Evolutionary conservation across 2,888 invertebrate species (phyloP), one percentile per base, ranked within the genome.

Genomic region (Chelonus formosanus): DNA sequence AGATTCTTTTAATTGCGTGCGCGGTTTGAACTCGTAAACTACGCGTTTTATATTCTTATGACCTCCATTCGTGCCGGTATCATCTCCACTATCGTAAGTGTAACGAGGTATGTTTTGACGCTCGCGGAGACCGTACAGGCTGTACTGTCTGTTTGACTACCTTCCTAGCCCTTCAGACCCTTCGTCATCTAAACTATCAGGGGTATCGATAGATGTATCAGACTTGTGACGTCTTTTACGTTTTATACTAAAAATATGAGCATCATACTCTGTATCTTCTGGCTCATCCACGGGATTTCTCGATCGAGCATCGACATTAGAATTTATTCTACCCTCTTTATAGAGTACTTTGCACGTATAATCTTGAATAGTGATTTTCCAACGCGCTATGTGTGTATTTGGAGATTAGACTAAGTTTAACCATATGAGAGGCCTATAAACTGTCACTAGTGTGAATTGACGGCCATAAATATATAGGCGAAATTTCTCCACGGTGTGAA

Each of bases 331-430:
- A 6, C 80, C 78, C 3, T 73, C 70, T 66, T 78, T 77, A 44
- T 80, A 80, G 4, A 69, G n/a, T 0, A 81, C 76, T 63, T 77
- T 71, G 50, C 76, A 79, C 8, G 75, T 70, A 60, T 75, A 79
- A 60, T 79, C 78, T 63, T 72, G 72, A 2, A 80, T 57, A 64
- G 70, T 65, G 3, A 80, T 56, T 4, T 74, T 50, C 79, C 78
- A 81, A 31, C 75, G 55, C 3, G 73, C 65, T 52, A 79, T 45
- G 44, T 74, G 67, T 3, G 75, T 75, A 4, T 71, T 70, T 1
- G 78, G 76, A 57, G 79, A 77, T 63, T 73, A 75, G 0, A 73
- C 70, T 4, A 71, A 72, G 63, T 75, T 64, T 1, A 76, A 53
- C 72, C 74, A 75, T 1, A 64, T 48, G 8, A 76, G n/a, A 3